A percentile compares a stretch with the other conserved stretches of the same genome.
phyloP scores from a whole-genome alignment of 2,888 invertebrate genomes.

The Lasioglossum figueresi region DNA sequence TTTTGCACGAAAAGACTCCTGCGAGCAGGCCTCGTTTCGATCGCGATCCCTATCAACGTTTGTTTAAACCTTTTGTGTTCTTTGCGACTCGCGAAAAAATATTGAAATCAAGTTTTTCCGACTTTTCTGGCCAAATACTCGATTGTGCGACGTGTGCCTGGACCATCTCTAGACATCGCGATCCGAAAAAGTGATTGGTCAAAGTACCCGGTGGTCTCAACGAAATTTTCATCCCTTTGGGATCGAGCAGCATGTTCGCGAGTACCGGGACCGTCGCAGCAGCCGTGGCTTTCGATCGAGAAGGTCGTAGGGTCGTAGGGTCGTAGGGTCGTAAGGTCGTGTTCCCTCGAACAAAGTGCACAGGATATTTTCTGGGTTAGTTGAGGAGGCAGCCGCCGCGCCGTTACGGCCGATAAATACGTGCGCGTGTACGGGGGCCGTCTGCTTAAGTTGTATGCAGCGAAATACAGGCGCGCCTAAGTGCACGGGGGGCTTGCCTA shows the following conservation, averaged over 20 bases:
- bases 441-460: neutral
- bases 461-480: neutral
- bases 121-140: no score
- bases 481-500: neutral
- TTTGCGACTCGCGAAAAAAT: no score
- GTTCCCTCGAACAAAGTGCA: slow-evolving; percentile 50
- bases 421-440: slow-evolving; percentile 1
- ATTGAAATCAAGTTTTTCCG: no score
- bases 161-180: neutral
- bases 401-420: slow-evolving; percentile 60
- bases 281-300: neutral
- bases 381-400: slow-evolving; percentile 45
- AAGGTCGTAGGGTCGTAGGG: slow-evolving; percentile 2
- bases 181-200: neutral
- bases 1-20: neutral
- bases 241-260: neutral
- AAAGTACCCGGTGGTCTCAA: neutral
- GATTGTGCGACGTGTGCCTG: no score
- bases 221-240: neutral
- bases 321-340: slow-evolving; percentile 4
- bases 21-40: neutral
- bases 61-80: no score
- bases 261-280: neutral
- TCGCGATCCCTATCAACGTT: neutral
- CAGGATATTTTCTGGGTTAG: slow-evolving; percentile 60